Base-by-base conservation (phyloP, 2,888 invertebrate species). In the Gonocerus acuteangulatus region DNA sequence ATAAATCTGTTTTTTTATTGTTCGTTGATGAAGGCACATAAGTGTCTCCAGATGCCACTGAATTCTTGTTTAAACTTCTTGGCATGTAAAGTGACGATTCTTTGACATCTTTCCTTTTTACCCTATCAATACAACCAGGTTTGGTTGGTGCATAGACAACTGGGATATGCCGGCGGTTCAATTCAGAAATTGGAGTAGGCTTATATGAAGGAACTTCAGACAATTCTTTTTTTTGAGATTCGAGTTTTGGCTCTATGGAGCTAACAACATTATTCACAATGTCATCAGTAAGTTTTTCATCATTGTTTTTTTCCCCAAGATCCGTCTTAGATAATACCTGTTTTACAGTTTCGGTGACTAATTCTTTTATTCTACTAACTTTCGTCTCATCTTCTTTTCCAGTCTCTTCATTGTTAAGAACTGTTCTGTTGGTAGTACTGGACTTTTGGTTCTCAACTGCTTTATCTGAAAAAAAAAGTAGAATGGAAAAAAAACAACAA, bases 131-230 rank as follows among this genome's bases (percentile, higher is more conserved):
- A 39, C 15, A 54, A 16, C 22, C 32, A 27, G 63, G 60, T 44
- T 56, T 60, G 34, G 48, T 58, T 19, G 66, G 67, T 7, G 57
- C 65, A 49, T 54, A 62, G 23, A 45, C 52, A 16, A 67, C 62
- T n/a, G 66, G 66, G 27, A 67, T 65, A 51, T 67, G 66, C 19
- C 67, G 63, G 58, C 75, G 76, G 63, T 73, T 74, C 27, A 84
- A 72, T 72, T 83, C 81, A 0, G 82, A 74, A 70, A 84, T 83
- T 1, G 84, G 84, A 1, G 84, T 84, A 21, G 84, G 84, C 71
- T 82, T 83, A 69, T 84, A 84, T n/a, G 73, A 67, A 7, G 74
- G 72, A 18, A 71, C 70, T 7, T 69, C 65, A 0, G 39, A 2
- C 34, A 49, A 47, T 19, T 42, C 48, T 27, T 49, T 51, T 21